These are phyloP conservation scores for Tachysurus fulvidraco DNA, from an alignment of 2,113 vertebrate species.

Conservation along the genomic window DNA sequence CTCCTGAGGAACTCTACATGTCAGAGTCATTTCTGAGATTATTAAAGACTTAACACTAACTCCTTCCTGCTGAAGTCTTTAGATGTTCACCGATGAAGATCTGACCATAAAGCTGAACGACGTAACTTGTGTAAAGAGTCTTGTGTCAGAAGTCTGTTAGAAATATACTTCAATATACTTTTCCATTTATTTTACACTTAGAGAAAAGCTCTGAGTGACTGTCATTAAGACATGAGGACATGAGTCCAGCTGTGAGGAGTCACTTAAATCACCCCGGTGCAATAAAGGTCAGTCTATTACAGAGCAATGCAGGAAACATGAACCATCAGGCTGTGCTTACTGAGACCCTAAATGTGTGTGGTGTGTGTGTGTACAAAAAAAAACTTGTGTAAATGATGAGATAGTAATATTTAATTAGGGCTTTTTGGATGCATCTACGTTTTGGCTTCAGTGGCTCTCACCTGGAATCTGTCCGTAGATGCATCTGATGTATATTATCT, in stretches of 20 bases:
- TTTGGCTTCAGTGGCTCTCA: background rate
- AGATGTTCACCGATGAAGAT: too few species aligned
- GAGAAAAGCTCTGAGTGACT: constrained; percentile 10
- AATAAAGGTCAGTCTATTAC: constrained; percentile 22
- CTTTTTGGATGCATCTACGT: background rate
- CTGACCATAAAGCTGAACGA: too few species aligned
- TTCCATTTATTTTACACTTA: background rate
- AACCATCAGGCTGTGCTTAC: background rate
- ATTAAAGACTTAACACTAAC: too few species aligned
- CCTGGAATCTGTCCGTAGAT: background rate
- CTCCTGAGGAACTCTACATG: too few species aligned
- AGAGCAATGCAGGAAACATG: background rate
- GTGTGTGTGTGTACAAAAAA: background rate
- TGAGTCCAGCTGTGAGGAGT: constrained; percentile 30
- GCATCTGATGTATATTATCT: background rate
- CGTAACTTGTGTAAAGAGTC: background rate
- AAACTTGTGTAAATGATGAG: background rate
- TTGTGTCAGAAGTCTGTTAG: background rate
- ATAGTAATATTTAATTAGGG: background rate
- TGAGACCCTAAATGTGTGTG: background rate
- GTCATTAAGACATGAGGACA: background rate
- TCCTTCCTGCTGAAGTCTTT: too few species aligned
- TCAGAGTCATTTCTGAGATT: too few species aligned
- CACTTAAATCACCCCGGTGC: constrained; percentile 5
- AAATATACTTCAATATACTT: background rate